Percentiles rank a stretch among this genome's conserved stretches.
Conservation (phyloP, 1,140 invertebrate genomes). For the Achatina immaculata region DNA sequence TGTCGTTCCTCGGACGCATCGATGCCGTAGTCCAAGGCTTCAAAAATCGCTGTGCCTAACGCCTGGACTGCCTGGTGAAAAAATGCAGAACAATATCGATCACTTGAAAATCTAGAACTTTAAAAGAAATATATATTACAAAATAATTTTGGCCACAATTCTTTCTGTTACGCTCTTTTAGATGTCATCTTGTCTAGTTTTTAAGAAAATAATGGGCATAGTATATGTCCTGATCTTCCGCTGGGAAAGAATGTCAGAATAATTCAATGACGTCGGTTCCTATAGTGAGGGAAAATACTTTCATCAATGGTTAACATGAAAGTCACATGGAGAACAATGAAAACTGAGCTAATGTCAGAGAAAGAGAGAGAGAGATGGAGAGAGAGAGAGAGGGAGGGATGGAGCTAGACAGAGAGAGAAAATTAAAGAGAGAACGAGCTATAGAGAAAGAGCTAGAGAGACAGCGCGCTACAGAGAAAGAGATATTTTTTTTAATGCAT, state of each 20-base stretch:
- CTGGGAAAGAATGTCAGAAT: too few species aligned
- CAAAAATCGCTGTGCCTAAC: constrained; percentile 85
- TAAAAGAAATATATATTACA: not conserved
- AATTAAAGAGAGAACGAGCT: not conserved
- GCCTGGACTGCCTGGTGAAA: constrained; percentile 80
- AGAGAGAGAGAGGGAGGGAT: too few species aligned
- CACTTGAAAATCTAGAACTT: not conserved
- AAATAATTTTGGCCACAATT: not conserved
- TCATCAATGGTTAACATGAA: too few species aligned
- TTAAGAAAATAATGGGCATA: too few species aligned
- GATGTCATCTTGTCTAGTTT: too few species aligned
- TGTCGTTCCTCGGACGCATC: constrained; percentile 85
- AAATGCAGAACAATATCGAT: too few species aligned
- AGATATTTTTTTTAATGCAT: too few species aligned
- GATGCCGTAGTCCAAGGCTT: constrained; percentile 87
- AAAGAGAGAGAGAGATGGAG: constrained; percentile 10
- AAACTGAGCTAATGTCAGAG: constrained; percentile 68
- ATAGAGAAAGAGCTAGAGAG: constrained; percentile 7
- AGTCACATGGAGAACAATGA: too few species aligned
- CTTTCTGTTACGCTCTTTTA: too few species aligned
- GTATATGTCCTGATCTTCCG: too few species aligned
- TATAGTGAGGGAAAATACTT: too few species aligned
- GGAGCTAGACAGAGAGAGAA: not conserved
- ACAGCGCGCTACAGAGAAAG: not conserved
- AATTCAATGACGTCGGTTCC: too few species aligned